Evolutionary conservation across 1,140 invertebrate genomes (phyloP), one percentile per base, ranked within the genome.

Genomic region (Stratiolaelaps scimitus): DNA sequence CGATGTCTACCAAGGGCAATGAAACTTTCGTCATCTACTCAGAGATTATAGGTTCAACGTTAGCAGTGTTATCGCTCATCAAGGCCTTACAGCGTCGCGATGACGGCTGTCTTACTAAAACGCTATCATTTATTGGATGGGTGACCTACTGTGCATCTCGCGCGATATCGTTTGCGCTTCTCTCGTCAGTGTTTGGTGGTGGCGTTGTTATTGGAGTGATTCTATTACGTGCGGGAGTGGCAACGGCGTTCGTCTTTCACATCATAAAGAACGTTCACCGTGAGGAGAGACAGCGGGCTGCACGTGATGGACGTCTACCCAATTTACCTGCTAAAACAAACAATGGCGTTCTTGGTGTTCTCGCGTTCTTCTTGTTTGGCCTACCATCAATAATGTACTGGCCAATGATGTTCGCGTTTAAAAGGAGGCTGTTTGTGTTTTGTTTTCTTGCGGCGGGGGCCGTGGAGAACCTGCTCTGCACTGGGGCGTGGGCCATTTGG

Each of bases 341-440:
- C 23, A 60, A 66, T 34, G 40, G 64, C 5, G 23, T 19, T 10
- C 17, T 70, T 0, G 65, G 60, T 7, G 29, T 70, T 17, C 44
- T 72, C 19, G 65, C 71, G 1, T 69, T 73, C 29, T 26, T 69
- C 13, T 68, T 72, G 20, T 73, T 73, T 44, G 72, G 72, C 2
- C 34, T 73, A 13, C 72, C 72, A n/a, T 73, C 72, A 4, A 65
- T 73, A 6, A 65, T 71, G 2, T 69, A 71, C 20, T 73, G 72
- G 72, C 72, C 72, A 1, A 71, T 73, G 20, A 70, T 73, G 72
- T 73, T 73, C 65, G 67, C 72, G 30, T 48, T 73, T 10, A 72
- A 73, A 53, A 68, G 67, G 60, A 66, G 71, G 5, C 69, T 69
- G 19, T 64, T 71, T 6, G 69, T 70, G 20, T 17, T 34, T 17